phyloP scores from a whole-genome alignment of 2,113 vertebrate species.

The Phyllostomus hastatus region DNA sequence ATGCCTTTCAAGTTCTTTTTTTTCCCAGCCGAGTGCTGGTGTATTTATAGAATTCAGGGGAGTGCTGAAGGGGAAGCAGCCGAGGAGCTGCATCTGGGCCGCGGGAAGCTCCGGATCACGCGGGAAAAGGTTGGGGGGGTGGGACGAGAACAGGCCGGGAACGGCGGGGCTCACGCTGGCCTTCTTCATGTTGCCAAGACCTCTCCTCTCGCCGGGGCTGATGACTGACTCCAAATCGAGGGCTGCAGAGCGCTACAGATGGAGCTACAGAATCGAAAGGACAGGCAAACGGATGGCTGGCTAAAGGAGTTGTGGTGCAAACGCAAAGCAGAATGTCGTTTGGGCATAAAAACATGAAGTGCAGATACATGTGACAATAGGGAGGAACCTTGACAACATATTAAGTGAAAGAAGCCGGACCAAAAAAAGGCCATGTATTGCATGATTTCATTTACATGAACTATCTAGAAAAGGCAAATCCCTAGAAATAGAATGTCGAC shows the following conservation, averaged over 20 bases:
- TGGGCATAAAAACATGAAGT: background rate
- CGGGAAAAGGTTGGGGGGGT: constrained; percentile 23
- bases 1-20: constrained; percentile 72
- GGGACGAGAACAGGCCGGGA: constrained; percentile 37
- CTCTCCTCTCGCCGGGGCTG: background rate
- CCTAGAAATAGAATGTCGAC: background rate
- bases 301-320: background rate
- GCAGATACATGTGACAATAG: background rate
- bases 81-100: constrained; percentile 21
- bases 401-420: background rate
- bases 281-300: background rate
- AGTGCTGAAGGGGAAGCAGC: constrained; percentile 57
- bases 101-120: constrained; percentile 32
- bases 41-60: constrained; percentile 64
- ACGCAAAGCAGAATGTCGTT: background rate
- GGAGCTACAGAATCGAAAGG: background rate
- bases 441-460: background rate
- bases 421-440: background rate
- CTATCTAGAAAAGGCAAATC: background rate
- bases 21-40: constrained; percentile 71
- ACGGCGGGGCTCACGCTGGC: background rate
- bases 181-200: background rate
- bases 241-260: background rate
- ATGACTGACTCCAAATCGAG: constrained; percentile 12
- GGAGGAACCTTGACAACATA: background rate